phyloP scores from a whole-genome alignment of 2,797 vertebrate genomes.

The Phyllotis vaccarum region DNA sequence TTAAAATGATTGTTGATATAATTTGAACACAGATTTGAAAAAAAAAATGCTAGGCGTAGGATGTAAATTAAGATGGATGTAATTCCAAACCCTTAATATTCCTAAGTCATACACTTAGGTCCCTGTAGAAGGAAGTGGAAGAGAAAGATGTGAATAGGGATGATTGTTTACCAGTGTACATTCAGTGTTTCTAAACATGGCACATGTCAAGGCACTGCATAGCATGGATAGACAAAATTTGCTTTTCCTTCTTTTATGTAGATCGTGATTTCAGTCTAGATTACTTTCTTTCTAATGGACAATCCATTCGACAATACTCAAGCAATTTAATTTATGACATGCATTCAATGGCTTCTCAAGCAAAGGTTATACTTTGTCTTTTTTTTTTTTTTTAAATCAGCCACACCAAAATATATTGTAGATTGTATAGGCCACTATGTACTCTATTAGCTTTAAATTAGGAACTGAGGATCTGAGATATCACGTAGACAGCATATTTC shows the following conservation, averaged over 20 bases:
- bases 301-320: background rate
- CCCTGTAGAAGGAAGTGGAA: background rate
- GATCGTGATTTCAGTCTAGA: background rate
- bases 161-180: background rate
- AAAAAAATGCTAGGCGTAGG: background rate
- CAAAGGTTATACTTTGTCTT: conserved; percentile 57
- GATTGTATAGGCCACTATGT: background rate
- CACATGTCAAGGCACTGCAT: background rate
- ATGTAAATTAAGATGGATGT: background rate
- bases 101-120: background rate
- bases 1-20: background rate
- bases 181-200: background rate
- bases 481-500: conserved; percentile 3
- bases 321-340: conserved; percentile 47
- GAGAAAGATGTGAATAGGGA: background rate
- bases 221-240: background rate
- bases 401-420: conserved; percentile 36
- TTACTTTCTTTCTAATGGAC: background rate
- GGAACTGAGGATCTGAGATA: background rate
- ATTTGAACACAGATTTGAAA: background rate
- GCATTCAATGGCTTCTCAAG: conserved; percentile 41
- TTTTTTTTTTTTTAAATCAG: conserved; percentile 39
- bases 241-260: background rate
- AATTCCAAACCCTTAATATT: background rate
- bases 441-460: conserved; percentile 53